These are phyloP conservation scores for Pungitius pungitius DNA, from an alignment of 2,113 vertebrate genomes.

Conservation along the genomic window DNA sequence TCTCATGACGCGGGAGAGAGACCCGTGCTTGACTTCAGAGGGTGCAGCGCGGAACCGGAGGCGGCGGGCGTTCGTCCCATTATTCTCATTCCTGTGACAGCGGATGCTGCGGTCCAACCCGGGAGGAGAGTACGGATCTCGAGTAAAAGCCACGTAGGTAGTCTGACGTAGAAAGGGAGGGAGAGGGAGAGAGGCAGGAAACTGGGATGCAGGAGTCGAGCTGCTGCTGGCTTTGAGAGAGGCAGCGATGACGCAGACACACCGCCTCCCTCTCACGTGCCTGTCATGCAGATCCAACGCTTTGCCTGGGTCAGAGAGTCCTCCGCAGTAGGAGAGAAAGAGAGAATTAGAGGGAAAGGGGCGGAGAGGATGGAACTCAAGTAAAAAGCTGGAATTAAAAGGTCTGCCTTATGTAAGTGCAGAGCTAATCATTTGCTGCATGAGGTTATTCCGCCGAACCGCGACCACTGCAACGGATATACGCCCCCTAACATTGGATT, in stretches of 20 bases:
- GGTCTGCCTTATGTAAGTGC: neutral
- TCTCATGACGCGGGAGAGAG: constrained; percentile 31
- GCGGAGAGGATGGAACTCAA: neutral
- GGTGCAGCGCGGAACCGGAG: constrained; percentile 47
- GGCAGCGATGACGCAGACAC: constrained; percentile 53
- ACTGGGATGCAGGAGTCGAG: constrained; percentile 3
- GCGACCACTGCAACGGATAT: constrained; percentile 14
- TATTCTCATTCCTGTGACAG: constrained; percentile 22
- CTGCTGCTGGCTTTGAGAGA: constrained; percentile 39
- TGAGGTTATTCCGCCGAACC: neutral
- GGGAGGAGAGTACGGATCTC: constrained; percentile 44
- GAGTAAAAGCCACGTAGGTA: constrained; percentile 20
- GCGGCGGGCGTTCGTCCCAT: constrained; percentile 16
- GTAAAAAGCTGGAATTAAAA: neutral
- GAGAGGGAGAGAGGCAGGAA: neutral
- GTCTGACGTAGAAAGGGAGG: constrained; percentile 5
- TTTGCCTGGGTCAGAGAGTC: constrained; percentile 46
- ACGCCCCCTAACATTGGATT: constrained; percentile 34
- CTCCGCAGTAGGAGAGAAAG: constrained; percentile 33
- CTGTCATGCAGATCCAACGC: constrained; percentile 57
- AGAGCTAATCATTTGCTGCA: neutral
- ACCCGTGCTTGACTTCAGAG: constrained; percentile 47
- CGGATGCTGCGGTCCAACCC: neutral
- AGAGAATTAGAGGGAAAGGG: neutral
- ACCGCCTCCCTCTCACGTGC: constrained; percentile 33